Evolutionary conservation across 2,113 vertebrate species (phyloP).

Genomic region (Caracal caracal): DNA sequence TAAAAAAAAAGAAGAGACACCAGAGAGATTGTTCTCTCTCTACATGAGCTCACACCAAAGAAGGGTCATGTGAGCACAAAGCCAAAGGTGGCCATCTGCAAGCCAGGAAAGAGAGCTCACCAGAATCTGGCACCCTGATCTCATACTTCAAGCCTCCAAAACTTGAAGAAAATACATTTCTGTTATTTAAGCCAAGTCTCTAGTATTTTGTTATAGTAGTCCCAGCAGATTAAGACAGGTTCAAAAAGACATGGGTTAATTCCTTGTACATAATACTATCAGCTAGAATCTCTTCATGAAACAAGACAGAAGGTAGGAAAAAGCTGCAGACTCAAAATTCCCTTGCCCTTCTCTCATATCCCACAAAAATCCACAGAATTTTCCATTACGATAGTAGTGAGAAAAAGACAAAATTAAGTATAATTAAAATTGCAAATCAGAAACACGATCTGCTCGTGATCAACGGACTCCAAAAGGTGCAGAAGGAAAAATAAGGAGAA

Average conservation of each 20-base stretch:
- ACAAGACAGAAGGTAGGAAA: background rate
- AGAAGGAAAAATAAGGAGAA: background rate
- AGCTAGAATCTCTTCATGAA: background rate
- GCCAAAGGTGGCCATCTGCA: background rate
- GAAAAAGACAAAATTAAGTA: slow-evolving; percentile 24
- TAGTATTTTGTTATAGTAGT: background rate
- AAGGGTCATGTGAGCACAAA: background rate
- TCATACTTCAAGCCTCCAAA: slow-evolving; percentile 14
- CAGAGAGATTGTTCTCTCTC: background rate
- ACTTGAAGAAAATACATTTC: slow-evolving; percentile 18
- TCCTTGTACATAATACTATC: slow-evolving; percentile 19
- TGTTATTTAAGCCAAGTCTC: slow-evolving; percentile 21
- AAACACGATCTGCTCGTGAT: background rate
- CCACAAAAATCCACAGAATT: slow-evolving; percentile 2
- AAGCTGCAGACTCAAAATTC: background rate
- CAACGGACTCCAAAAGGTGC: background rate
- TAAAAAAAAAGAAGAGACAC: background rate
- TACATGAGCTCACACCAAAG: background rate
- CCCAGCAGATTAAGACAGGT: background rate
- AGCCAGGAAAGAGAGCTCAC: background rate
- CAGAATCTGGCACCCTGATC: background rate
- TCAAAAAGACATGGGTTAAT: slow-evolving; percentile 5
- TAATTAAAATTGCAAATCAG: slow-evolving; percentile 25
- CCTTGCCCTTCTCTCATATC: background rate
- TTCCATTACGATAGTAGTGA: background rate